Evolutionary conservation across 2,797 vertebrate species (phyloP), one percentile per base, ranked within the genome.

Genomic region (Microctenopoma lineatum): DNA sequence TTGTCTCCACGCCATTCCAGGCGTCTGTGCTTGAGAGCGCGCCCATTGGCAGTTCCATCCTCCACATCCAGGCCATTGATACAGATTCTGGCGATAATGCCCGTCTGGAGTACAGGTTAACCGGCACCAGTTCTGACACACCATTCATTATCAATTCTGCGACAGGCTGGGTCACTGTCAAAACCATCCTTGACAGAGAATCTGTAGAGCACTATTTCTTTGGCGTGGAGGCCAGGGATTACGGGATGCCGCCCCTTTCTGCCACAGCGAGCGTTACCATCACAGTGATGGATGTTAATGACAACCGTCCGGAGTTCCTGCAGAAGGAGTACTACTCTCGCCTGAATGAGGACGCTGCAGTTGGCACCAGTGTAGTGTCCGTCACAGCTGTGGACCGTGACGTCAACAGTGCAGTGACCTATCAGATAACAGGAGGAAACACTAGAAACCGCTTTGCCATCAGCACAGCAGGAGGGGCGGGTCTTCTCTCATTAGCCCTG

Each of bases 61-160:
- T 99, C 78, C 97, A 98, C 83, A 98, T 99, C 81, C 98, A 99
- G 86, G 98, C 98, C 0, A 97, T 99, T 55, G 98, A 99, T n/a
- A 98, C 97, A 0, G 97, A 99, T 84, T 95, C 96, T 0, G 95
- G 93, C 0, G 98, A 99, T 90, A 99, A 99, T 13, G 93, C 97
- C 0, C 94, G 97, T 1, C 80, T 98, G 80, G 97, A 99, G 73
- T 99, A 99, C 88, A 95, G 95, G 66, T 91, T 99, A 66, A 96
- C 96, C 0, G 97, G 95, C 38, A 90, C 96, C 8, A 94, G 94
- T 0, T 76, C 94, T 0, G 95, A 97, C 70, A 97, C 95, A 0
- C 98, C 98, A 0, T 99, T 99, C 8, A 87, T 96, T 55, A 97
- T 99, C 80, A 99, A 99, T 67, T 94, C 96, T 12, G 98, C 97